Conservation (phyloP, 2,888 invertebrate species). For the Cephus runcator region DNA sequence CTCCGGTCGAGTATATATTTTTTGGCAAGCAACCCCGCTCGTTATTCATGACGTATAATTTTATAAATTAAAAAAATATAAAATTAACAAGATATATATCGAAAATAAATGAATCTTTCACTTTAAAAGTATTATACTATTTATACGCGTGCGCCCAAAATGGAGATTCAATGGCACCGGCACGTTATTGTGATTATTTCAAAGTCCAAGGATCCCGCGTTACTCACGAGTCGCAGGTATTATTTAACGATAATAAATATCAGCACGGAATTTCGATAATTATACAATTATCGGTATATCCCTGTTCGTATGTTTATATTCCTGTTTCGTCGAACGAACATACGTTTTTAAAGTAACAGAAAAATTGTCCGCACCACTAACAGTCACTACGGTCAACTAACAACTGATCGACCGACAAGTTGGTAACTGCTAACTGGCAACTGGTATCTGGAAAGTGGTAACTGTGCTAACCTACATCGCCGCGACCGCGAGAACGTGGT, state of each 20-base stretch:
- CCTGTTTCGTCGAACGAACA: not conserved
- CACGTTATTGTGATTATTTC: not conserved
- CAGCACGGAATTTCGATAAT: not conserved
- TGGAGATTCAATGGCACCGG: not conserved
- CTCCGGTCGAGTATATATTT: not conserved
- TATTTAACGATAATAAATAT: not conserved
- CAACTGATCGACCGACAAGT: not conserved
- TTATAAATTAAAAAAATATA: not conserved
- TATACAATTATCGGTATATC: not conserved
- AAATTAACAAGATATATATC: not conserved
- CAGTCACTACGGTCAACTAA: not conserved
- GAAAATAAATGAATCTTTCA: not conserved
- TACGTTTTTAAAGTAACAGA: not conserved
- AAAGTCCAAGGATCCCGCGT: not conserved
- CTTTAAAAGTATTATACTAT: not conserved
- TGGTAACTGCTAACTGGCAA: not conserved
- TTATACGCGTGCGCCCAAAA: not conserved
- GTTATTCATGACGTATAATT: not conserved
- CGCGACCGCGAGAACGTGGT: conserved; percentile 27
- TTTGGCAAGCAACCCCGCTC: not conserved
- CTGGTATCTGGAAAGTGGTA: not conserved
- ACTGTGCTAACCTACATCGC: conserved; percentile 39
- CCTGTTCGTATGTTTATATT: no score
- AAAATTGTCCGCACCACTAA: not conserved
- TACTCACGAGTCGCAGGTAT: not conserved